Base-by-base conservation (phyloP, 37 sponge, comb jelly and placozoan genomes). In the Chondrilla cf. caribensis region DNA sequence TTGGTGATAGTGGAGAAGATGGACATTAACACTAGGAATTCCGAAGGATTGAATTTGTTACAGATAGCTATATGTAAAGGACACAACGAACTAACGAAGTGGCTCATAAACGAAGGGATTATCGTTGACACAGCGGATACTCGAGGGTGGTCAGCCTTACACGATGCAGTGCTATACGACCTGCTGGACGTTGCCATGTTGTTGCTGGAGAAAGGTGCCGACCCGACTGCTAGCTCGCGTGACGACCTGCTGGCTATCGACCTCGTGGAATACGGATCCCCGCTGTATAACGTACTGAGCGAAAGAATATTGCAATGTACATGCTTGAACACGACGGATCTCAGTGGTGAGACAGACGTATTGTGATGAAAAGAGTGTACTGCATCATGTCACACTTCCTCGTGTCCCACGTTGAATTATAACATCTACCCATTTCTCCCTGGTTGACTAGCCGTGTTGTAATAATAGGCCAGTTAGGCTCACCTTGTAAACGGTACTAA, bases 101-200 rank as follows among this genome's bases (percentile, higher is more conserved):
- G 70, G 36, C 77, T 92, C 6, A 84, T 92, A n/a, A 72, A 86
- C 59, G 79, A 64, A 77, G 93, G 89, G 2, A 70, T 83, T 11
- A 64, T 86, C 35, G 83, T 92, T 32, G 51, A 81, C 43, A 29
- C 29, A 0, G 32, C n/a, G n/a, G 93, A 92, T 43, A n/a, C 7
- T 0, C 38, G 78, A 2, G 93, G 93, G 25, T 86, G 84, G 86
- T 86, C 87, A 3, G 84, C 93, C 1, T 42, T 92, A 25, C 93
- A 92, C 68, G 93, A 92, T 81, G 93, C 93, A 14, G 67, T 86
- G 1, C 79, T 88, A 18, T 58, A 47, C n/a, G 84, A 83, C 54
- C 54, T 58, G n/a, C 37, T 1, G 0, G 79, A 42, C 1, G 22
- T 92, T 7, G 87, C 89, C 19, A 58, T 37, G 41, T 70, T 78